Base-by-base conservation (phyloP, 2,888 invertebrate species). In the Tetranychus truncatus region DNA sequence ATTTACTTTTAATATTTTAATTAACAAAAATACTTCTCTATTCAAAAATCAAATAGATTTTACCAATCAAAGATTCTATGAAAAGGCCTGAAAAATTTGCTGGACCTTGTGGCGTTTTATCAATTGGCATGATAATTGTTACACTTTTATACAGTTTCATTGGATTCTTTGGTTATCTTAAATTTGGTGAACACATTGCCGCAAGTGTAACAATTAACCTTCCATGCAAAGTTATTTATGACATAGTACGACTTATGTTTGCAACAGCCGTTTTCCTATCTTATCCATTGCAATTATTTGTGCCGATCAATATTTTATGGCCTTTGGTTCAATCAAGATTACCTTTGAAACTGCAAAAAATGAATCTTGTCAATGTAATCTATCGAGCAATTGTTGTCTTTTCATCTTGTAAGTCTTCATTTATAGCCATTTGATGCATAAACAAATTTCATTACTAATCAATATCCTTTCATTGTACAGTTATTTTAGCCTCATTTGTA, bases 251-350 rank as follows among this genome's bases (percentile, higher is more conserved):
- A 73, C 83, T 91, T n/a, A 88, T 89, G 81, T 92, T 94, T 90
- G 90, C 92, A 0, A 82, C 89, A 0, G 89, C 93, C 0, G 91
- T 95, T 79, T 92, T 94, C 82, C 86, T 95, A n/a, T 91, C 93
- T 0, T 95, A 94, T 82, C 89, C 91, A 6, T 86, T 95, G 1
- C 94, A 95, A 83, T 92, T 95, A 82, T 95, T 95, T 83, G 95
- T 95, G 34, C 93, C 95, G 1, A 88, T 94, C 84, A 89, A 88
- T 80, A 91, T 95, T 76, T 87, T 94, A 45, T 92, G 91, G 88
- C 93, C 94, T 0, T 5, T 44, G 6, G 6, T 72, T 45, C 79
- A 81, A 66, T 73, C 78, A 67, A 77, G 77, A 21, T 76, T 78
- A 76, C 74, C 80, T 78, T 72, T 75, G 76, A 76, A 86, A 87